Evolutionary conservation across 2,888 invertebrate species (phyloP), one percentile per base, ranked within the genome.

Genomic region (Cecidostiba fungosa): DNA sequence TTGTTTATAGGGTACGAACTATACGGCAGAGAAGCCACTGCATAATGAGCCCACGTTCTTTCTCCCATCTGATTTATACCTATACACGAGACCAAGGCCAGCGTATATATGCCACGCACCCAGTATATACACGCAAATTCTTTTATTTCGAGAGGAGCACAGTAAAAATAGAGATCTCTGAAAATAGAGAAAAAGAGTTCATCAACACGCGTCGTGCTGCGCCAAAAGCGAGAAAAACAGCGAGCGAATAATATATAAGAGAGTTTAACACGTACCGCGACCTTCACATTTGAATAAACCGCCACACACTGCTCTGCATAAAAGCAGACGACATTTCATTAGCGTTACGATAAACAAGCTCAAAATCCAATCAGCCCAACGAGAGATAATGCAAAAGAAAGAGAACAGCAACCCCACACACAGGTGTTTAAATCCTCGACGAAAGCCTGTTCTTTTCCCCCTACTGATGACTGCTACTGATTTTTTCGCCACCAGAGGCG

Each of bases 21-120:
- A 23, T 59, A 26, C 29, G 66, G 3, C 59, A 47, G 19, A 66
- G 5, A 26, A 43, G 50, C 16, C 23, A 10, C 43, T 29, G 77
- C 77, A 78, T 72, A 80, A 80, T 80, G 72, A 72, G 72, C 59
- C 26, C 39, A 79, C 70, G 80, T 54, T 59, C 50, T 50, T 16
- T 16, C n/a, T 54, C 26, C 6, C 72, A 72, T 36, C 72, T 72
- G 59, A 72, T 72, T 72, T 80, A 72, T 80, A 36, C 32, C 19
- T 54, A 19, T 36, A 77, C 59, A 26, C 12, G 23, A 23, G 62
- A 62, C 23, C 62, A 50, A 50, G 50, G 50, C 50, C 50, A 50
- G n/a, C 43, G 16, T 77, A 26, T 47, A 36, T 59, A 36, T 36
- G n/a, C n/a, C n/a, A 59, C 19, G 19, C n/a, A 6, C 6, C 6